Conservation (phyloP, 2,888 invertebrate genomes). For the Gisinianus flammeolus region DNA sequence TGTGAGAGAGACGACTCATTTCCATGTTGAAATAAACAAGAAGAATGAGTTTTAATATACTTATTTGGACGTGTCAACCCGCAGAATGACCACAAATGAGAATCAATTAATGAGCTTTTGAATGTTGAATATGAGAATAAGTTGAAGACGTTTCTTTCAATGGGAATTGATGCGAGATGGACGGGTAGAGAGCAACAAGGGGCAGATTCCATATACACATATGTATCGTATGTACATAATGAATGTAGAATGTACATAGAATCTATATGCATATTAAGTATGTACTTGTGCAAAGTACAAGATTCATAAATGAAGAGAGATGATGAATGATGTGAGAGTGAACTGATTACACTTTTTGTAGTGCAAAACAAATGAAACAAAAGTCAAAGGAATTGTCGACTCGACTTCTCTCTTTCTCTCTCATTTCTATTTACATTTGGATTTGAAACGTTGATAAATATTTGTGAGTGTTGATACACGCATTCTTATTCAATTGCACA, state of each 20-base stretch:
- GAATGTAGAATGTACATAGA: not conserved
- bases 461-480: conserved; percentile 51
- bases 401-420: not conserved
- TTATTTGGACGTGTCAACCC: not conserved
- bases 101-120: conserved; percentile 47
- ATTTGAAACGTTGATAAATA: conserved; percentile 53
- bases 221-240: too few species aligned
- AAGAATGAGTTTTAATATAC: too few species aligned
- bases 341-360: conserved; percentile 17
- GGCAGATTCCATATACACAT: too few species aligned
- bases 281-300: not conserved
- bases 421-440: not conserved
- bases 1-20: too few species aligned
- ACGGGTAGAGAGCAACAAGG: not conserved
- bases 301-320: not conserved
- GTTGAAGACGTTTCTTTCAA: not conserved
- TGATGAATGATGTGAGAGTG: conserved; percentile 25
- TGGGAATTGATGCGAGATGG: not conserved
- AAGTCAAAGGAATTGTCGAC: conserved; percentile 4
- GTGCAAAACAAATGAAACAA: conserved; percentile 32
- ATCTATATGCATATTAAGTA: not conserved
- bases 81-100: conserved; percentile 52
- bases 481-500: conserved; percentile 19
- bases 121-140: not conserved
- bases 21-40: too few species aligned